These are phyloP conservation scores for Orchesellides sinensis DNA, from an alignment of 2,888 invertebrate genomes.

Conservation along the genomic window DNA sequence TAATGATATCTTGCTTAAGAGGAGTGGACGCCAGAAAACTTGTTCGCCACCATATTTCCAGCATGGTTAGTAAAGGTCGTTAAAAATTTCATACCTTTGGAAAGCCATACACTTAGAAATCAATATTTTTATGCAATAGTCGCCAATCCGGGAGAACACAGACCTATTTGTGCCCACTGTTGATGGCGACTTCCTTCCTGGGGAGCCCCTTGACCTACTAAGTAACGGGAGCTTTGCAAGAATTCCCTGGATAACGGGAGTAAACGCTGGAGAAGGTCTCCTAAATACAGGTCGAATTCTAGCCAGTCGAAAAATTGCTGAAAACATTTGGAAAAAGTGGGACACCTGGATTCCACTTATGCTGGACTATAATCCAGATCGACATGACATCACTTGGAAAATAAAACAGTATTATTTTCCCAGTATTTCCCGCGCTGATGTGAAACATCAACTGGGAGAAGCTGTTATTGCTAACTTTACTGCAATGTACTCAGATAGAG, in stretches of 20 bases:
- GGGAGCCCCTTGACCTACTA: conserved; percentile 55
- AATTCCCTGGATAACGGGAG: conserved; percentile 65
- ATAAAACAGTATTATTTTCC: conserved; percentile 63
- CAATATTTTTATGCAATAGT: conserved; percentile 4
- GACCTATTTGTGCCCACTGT: conserved; percentile 54
- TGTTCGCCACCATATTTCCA: conserved; percentile 61
- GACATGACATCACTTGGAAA: conserved; percentile 45
- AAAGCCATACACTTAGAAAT: background rate
- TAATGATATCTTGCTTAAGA: conserved; percentile 58
- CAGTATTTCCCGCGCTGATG: background rate
- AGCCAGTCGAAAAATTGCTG: conserved; percentile 29
- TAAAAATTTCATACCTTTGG: background rate
- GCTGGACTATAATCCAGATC: conserved; percentile 50
- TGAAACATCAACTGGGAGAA: conserved; percentile 32
- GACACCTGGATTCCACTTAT: conserved; percentile 48
- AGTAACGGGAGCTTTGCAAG: conserved; percentile 55
- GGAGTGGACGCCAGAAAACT: conserved; percentile 55
- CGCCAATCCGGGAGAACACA: conserved; percentile 44
- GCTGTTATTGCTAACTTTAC: conserved; percentile 56
- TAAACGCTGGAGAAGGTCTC: conserved; percentile 66
- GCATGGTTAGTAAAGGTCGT: conserved; percentile 60
- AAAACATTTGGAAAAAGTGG: conserved; percentile 50
- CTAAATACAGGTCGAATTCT: conserved; percentile 51
- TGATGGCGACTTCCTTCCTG: conserved; percentile 61
- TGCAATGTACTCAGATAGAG: conserved; percentile 63